These are phyloP conservation scores for Camponotus pennsylvanicus DNA, from an alignment of 1,140 invertebrate species.

Conservation along the genomic window DNA sequence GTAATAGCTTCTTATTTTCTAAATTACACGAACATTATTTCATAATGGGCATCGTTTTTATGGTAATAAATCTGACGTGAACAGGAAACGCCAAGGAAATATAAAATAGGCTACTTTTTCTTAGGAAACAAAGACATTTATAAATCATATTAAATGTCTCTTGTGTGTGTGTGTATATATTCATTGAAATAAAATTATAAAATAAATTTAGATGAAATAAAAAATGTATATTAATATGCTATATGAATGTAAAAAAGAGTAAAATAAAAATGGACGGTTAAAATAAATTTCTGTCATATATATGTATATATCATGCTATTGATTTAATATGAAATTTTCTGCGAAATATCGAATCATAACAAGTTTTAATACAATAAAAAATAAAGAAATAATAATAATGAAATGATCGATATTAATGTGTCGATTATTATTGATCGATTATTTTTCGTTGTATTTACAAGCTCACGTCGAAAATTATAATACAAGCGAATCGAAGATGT, in stretches of 20 bases:
- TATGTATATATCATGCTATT: background rate
- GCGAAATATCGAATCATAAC: background rate
- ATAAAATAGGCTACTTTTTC: constrained; percentile 6
- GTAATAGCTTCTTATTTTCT: background rate
- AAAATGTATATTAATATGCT: background rate
- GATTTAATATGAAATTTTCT: constrained; percentile 1
- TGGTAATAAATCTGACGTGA: background rate
- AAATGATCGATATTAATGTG: background rate
- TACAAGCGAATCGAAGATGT: background rate
- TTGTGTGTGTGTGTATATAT: background rate
- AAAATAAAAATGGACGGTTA: background rate
- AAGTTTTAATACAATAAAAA: background rate
- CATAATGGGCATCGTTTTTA: background rate
- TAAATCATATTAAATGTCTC: background rate
- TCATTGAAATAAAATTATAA: background rate
- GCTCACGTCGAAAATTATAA: constrained; percentile 4
- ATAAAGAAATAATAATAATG: constrained; percentile 12
- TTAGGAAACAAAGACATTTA: background rate
- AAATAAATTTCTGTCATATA: background rate
- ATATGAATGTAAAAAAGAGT: constrained; percentile 14
- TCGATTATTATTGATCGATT: background rate
- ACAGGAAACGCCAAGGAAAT: background rate
- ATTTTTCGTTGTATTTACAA: constrained; percentile 8
- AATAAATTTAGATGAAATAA: background rate
- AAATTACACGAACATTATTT: background rate